Conservation (phyloP, 2,113 vertebrate species). For the Cebus imitator region DNA sequence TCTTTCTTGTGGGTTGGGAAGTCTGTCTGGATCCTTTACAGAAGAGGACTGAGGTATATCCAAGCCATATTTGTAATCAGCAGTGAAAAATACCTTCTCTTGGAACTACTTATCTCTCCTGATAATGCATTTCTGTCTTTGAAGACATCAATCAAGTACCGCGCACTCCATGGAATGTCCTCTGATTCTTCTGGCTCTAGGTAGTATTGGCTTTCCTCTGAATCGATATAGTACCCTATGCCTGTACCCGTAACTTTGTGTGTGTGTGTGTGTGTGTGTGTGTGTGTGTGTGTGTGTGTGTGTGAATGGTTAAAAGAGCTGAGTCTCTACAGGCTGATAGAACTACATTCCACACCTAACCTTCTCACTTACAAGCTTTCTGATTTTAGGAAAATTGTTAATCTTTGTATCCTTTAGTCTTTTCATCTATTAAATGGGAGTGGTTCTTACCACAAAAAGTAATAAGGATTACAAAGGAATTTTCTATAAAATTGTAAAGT, state of each 20-base stretch:
- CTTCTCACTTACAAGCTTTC: neutral
- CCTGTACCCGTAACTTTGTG: neutral
- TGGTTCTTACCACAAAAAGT: neutral
- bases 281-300: neutral
- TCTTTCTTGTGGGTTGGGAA: neutral
- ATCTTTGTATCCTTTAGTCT: neutral
- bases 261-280: neutral
- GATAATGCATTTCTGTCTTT: neutral
- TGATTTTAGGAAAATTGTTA: neutral
- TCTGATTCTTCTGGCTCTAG: neutral
- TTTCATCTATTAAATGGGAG: neutral
- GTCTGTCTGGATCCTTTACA: neutral
- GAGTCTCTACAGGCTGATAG: neutral
- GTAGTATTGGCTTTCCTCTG: conserved; percentile 25
- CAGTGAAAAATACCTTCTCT: neutral
- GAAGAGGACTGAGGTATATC: neutral
- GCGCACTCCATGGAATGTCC: neutral
- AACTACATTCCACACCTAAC: neutral
- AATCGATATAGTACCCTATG: neutral
- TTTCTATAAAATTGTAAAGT: neutral
- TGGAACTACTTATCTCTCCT: neutral
- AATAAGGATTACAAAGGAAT: neutral
- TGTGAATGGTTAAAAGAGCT: neutral
- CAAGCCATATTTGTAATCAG: neutral
- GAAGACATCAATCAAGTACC: neutral